phyloP scores from a whole-genome alignment of 2,113 vertebrate genomes.

The Syngnathus typhle region DNA sequence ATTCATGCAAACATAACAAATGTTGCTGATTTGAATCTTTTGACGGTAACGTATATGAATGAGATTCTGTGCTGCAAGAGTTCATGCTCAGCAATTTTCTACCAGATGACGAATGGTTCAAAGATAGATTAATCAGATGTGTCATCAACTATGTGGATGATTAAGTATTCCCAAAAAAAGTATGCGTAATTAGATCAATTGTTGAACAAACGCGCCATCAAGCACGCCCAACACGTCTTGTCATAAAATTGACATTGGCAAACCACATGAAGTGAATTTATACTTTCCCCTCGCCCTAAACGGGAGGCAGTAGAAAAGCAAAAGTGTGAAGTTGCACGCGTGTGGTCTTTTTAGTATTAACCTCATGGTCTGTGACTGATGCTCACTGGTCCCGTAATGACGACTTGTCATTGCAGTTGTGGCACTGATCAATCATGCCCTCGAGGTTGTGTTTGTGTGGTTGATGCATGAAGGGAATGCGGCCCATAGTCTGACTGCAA shows the following conservation, averaged over 20 bases:
- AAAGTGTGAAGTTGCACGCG: slow-evolving; percentile 13
- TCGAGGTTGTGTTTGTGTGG: slow-evolving; percentile 14
- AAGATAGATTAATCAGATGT: slow-evolving; percentile 28
- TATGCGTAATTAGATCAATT: slow-evolving; percentile 24
- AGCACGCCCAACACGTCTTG: neutral
- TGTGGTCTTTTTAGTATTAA: slow-evolving; percentile 17
- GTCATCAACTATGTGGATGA: slow-evolving; percentile 23
- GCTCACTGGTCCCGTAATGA: slow-evolving; percentile 44
- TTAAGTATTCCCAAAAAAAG: neutral
- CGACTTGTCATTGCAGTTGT: slow-evolving; percentile 50
- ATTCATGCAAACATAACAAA: neutral
- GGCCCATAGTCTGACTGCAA: slow-evolving; percentile 19
- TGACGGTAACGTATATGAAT: slow-evolving; percentile 4
- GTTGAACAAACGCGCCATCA: slow-evolving; percentile 15
- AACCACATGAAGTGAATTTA: slow-evolving; percentile 5
- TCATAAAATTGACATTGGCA: slow-evolving; percentile 9
- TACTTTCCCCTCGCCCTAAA: neutral
- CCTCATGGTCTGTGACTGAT: slow-evolving; percentile 45
- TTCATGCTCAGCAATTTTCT: slow-evolving; percentile 25
- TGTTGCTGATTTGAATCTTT: neutral
- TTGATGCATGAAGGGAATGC: slow-evolving; percentile 22
- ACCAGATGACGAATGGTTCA: slow-evolving; percentile 24
- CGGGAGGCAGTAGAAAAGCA: slow-evolving; percentile 22
- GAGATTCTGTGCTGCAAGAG: slow-evolving; percentile 20
- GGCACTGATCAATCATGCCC: slow-evolving; percentile 63